Base-by-base conservation (phyloP, 2,888 invertebrate species). In the Trichogramma evanescens region DNA sequence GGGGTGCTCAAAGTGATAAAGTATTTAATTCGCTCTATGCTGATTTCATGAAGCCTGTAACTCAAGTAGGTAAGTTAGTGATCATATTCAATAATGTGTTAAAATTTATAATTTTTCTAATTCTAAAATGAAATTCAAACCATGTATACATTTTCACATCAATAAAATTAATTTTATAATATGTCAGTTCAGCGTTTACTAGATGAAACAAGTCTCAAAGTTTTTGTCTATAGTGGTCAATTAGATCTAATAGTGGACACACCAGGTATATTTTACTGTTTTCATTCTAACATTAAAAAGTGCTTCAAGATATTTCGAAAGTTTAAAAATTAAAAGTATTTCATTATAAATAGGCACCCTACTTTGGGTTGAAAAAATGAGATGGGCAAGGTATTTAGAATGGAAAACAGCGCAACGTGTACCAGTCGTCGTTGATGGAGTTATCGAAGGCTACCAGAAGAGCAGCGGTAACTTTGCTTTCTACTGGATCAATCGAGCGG, bases 181-280 rank as follows among this genome's bases (percentile, higher is more conserved):
- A 3, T 46, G 7, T 5, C 52, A 74, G 91, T 91, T 70, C 87
- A 89, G 71, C 78, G 80, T 60, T 78, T 91, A 9, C 77, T 91
- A 38, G 86, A 87, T 67, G 83, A 83, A 67, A 89, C 89, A 0
- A 79, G 83, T 55, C 78, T 91, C 13, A 82, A 84, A 55, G 82
- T 91, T 1, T 83, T 83, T 43, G 87, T 91, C 13, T 87, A 88
- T 72, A 89, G 86, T 66, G 92, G 91, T 42, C 91, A 93, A 70
- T 80, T 93, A 64, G 93, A 94, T 77, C 82, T 93, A 13, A 92
- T 93, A 70, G 91, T 91, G 64, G 87, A 89, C 69, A 91, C 91
- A 10, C 84, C 89, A 66, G 93, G 92, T 84, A 81, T 80, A n/a
- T 44, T 13, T 56, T 39, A 50, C 39, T 38, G 7, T 40, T 39